Evolutionary conservation across 2,888 invertebrate genomes (phyloP), one percentile per base, ranked within the genome.

Genomic region (Xanthorhoe designata): DNA sequence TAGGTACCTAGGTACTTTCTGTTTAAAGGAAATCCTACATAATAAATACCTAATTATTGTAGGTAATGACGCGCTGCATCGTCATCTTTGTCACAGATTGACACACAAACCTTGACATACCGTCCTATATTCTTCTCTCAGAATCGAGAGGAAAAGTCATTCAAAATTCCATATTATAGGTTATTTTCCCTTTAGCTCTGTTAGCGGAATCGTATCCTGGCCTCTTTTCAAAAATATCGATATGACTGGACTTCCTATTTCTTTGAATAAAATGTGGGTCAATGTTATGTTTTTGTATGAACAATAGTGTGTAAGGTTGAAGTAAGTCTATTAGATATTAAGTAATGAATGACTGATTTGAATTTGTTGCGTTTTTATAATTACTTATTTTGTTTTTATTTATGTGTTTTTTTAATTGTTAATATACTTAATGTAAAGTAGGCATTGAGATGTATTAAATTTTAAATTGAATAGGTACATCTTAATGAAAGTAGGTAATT

Each of bases 41-140:
- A 10, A 56, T 38, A 17, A 49, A n/a, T n/a, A n/a, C n/a, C n/a
- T 50, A 47, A 47, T 38, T 50, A n/a, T n/a, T n/a, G n/a, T n/a
- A n/a, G n/a, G 19, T 13, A n/a, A 66, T 62, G 59, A 62, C 51
- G 58, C 50, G 29, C n/a, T 10, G 9, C 57, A 24, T 24, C 61
- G 58, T 59, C 62, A 66, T 35, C 8, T 53, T 47, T 24, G 56
- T 57, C 45, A 53, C 32, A 49, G 29, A 51, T 47, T 72, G 64
- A 68, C 72, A 52, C 47, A 29, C 15, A 54, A 54, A 63, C 84
- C 83, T 81, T 83, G 83, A 81, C 84, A 76, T 49, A 73, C 29
- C 78, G 75, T 65, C 73, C 82, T 56, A 72, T 73, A 78, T 79
- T 64, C 66, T 64, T 24, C 75, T 79, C 86, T 74, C 64, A 63